Conservation (phyloP, 2,797 vertebrate species). For the Spheniscus humboldti region DNA sequence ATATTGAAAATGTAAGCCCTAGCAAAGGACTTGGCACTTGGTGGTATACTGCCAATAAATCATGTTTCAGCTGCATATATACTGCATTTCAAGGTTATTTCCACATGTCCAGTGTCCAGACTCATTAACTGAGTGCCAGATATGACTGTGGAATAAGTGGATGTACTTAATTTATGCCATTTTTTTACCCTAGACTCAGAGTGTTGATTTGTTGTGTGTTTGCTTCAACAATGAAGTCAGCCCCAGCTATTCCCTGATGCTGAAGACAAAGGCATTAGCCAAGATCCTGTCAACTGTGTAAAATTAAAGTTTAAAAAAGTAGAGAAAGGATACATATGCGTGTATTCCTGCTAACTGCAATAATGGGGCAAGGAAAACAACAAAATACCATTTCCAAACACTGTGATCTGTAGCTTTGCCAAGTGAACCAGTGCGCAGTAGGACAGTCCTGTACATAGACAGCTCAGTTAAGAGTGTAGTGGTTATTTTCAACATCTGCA, state of each 20-base stretch:
- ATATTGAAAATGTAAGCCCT: not conserved
- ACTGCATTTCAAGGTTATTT: not conserved
- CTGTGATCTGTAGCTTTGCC: not conserved
- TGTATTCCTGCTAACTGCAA: not conserved
- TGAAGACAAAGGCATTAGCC: not conserved
- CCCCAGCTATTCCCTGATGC: not conserved
- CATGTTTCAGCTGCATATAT: not conserved
- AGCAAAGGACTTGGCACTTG: not conserved
- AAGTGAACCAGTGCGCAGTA: fast-evolving
- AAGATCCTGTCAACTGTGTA: not conserved
- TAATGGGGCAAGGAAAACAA: not conserved
- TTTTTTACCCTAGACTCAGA: not conserved
- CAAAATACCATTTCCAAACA: not conserved
- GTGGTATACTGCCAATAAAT: not conserved
- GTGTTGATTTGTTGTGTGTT: not conserved
- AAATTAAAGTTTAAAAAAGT: not conserved
- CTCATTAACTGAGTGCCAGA: not conserved
- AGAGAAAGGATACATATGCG: not conserved
- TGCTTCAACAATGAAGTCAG: not conserved
- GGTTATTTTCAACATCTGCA: not conserved
- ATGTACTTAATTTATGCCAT: not conserved
- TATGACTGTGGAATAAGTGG: not conserved
- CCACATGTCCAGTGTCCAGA: not conserved
- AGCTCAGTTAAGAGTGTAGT: not conserved
- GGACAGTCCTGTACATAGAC: not conserved